phyloP scores from a whole-genome alignment of 2,113 vertebrate genomes.

The Anas platyrhynchos region DNA sequence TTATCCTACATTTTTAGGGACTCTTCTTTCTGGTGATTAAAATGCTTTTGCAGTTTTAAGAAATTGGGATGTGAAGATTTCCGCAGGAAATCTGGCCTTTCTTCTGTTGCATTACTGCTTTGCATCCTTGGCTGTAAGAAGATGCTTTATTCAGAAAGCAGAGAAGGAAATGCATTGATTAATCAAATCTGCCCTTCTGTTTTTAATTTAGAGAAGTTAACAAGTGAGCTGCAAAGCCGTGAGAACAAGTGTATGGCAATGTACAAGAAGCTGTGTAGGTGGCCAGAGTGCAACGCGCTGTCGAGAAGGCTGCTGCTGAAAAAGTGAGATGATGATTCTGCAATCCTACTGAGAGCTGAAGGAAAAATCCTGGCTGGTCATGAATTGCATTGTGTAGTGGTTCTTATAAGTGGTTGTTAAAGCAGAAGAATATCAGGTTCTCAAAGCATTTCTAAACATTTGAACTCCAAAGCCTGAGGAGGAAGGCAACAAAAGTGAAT shows the following conservation, averaged over 20 bases:
- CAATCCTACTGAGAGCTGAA: not conserved
- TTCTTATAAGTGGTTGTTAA: not conserved
- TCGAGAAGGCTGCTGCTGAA: slow-evolving; percentile 90
- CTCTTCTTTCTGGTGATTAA: not conserved
- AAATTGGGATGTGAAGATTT: not conserved
- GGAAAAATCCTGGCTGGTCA: not conserved
- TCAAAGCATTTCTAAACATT: not conserved
- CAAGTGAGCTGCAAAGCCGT: slow-evolving; percentile 95
- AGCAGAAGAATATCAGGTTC: not conserved
- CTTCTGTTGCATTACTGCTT: not conserved
- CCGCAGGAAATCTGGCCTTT: not conserved
- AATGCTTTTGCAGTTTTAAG: not conserved
- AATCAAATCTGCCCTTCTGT: slow-evolving; percentile 11
- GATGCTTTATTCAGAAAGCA: not conserved
- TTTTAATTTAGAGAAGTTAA: slow-evolving; percentile 91
- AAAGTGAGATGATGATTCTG: slow-evolving; percentile 83
- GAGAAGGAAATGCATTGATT: not conserved
- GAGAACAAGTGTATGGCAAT: slow-evolving; percentile 97
- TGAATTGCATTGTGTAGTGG: not conserved
- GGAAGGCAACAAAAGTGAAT: not conserved
- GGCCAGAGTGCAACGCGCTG: slow-evolving; percentile 95
- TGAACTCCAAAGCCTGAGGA: not conserved
- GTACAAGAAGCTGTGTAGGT: slow-evolving; percentile 89
- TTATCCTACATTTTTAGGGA: not conserved
- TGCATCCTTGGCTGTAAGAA: not conserved